phyloP scores from a whole-genome alignment of 2,113 vertebrate species.

The Sigmodon hispidus region DNA sequence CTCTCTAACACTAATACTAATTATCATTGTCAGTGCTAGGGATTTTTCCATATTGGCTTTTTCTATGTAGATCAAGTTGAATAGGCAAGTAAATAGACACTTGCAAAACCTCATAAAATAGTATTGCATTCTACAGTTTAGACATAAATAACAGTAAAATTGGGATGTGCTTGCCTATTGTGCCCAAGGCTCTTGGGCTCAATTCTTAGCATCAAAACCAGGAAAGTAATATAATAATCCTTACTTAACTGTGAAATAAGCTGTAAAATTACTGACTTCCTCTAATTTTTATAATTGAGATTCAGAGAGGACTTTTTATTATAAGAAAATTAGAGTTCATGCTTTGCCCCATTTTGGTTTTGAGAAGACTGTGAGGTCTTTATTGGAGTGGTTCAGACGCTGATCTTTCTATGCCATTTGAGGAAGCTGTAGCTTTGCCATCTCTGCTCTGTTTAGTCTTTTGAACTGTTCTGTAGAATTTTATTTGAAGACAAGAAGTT shows the following conservation, averaged over 20 bases:
- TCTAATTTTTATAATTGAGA: conserved; percentile 6
- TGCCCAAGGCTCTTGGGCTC: background rate
- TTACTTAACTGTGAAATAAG: background rate
- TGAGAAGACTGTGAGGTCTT: background rate
- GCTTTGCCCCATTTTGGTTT: background rate
- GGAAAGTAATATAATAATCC: background rate
- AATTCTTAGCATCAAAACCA: background rate
- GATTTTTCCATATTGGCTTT: background rate
- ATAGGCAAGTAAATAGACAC: background rate
- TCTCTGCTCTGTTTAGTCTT: background rate
- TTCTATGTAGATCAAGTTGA: background rate
- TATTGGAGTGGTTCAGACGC: background rate
- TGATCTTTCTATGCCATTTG: background rate
- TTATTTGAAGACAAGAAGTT: background rate
- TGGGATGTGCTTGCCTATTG: background rate
- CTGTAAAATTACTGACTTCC: background rate
- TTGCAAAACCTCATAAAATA: background rate
- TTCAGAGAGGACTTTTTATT: background rate
- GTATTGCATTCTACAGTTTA: background rate
- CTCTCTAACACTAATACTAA: background rate
- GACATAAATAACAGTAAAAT: background rate
- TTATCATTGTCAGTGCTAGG: background rate
- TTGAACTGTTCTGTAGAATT: background rate
- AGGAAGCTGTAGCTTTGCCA: background rate
- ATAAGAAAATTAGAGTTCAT: background rate